These are phyloP conservation scores for Echinometra lucunter DNA, from an alignment of 53 echinoderm and acorn worm species.

Conservation along the genomic window DNA sequence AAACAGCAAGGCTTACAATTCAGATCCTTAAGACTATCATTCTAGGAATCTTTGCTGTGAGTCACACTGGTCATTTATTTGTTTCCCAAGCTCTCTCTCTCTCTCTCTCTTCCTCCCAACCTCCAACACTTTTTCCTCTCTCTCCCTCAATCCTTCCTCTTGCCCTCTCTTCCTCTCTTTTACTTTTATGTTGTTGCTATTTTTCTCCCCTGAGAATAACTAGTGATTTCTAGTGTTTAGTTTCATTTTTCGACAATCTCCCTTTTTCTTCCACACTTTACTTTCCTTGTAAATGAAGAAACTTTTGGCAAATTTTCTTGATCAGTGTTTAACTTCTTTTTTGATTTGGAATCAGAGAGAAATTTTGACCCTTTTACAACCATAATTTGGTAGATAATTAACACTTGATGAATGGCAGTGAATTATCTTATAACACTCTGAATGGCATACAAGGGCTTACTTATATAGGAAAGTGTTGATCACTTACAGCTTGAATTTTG, in stretches of 20 bases:
- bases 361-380: neutral
- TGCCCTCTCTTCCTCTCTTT: neutral
- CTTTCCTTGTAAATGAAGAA: neutral
- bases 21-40: constrained; percentile 86
- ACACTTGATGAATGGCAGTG: too few relatives aligned
- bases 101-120: neutral
- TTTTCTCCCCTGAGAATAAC: neutral
- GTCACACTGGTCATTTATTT: constrained; percentile 25
- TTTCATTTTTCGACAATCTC: neutral
- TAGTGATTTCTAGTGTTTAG: neutral
- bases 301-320: neutral
- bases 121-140: neutral
- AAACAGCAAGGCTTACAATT: constrained; percentile 67
- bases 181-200: neutral
- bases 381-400: neutral
- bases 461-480: too few relatives aligned
- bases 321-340: neutral
- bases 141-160: neutral
- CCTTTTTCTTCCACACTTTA: neutral
- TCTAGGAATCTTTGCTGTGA: constrained; percentile 86
- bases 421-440: too few relatives aligned
- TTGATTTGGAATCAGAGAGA: too few relatives aligned
- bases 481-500: too few relatives aligned
- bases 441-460: too few relatives aligned
- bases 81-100: neutral